phyloP scores from a whole-genome alignment of 2,888 invertebrate species.

The Epinotia demarniana region DNA sequence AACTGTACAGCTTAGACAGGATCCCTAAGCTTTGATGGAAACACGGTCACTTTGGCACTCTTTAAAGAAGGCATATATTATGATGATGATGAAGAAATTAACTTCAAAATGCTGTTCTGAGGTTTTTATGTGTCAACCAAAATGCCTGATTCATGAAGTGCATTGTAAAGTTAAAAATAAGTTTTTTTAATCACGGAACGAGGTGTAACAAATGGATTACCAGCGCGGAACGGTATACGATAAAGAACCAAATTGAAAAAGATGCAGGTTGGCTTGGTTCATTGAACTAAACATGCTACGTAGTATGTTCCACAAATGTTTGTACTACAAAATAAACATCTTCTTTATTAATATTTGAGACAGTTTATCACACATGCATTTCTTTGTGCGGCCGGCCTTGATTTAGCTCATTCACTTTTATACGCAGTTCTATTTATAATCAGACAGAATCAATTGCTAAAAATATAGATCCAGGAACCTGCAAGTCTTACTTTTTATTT shows the following conservation, averaged over 20 bases:
- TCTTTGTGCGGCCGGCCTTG: background rate
- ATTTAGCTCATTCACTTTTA: background rate
- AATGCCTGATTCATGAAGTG: too few species aligned
- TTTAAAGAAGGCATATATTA: too few species aligned
- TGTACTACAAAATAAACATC: background rate
- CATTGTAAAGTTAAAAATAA: constrained; percentile 16
- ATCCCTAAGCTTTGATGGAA: too few species aligned
- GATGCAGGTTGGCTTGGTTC: constrained; percentile 30
- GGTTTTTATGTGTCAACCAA: too few species aligned
- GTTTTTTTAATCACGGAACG: constrained; percentile 12
- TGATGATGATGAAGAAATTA: too few species aligned
- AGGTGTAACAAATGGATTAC: constrained; percentile 24
- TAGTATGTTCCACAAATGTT: constrained; percentile 35
- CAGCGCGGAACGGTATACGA: constrained; percentile 1
- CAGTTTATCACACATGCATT: background rate
- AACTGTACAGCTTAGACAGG: too few species aligned
- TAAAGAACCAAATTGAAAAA: constrained; percentile 20
- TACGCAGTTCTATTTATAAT: background rate
- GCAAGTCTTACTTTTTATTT: background rate
- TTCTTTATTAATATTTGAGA: background rate
- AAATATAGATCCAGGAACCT: constrained; percentile 6
- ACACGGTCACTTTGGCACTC: too few species aligned
- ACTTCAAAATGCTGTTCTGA: too few species aligned
- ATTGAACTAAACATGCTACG: constrained; percentile 14
- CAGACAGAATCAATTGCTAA: background rate